These are phyloP conservation scores for Hypotaenidia okinawae DNA, from an alignment of 2,797 vertebrate species.

Conservation along the genomic window DNA sequence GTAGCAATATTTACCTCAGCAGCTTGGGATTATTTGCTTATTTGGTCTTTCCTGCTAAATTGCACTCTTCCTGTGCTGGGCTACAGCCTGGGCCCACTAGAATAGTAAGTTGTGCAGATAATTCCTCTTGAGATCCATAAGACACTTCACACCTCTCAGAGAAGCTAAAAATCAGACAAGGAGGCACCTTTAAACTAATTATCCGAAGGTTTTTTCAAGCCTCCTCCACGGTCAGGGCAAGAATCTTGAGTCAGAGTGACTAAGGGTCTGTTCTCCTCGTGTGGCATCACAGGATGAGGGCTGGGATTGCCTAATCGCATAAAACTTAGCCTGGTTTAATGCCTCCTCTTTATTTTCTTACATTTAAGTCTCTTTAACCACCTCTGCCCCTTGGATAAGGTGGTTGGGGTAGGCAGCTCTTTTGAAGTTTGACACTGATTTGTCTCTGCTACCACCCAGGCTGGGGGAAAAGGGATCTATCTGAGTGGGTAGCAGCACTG, in stretches of 20 bases:
- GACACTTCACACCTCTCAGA: conserved; percentile 40
- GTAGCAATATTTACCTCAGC: background rate
- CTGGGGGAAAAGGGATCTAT: background rate
- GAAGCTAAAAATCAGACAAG: conserved; percentile 18
- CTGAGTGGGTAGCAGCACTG: background rate
- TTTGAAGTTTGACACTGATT: background rate
- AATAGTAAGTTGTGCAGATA: background rate
- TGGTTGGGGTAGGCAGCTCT: background rate
- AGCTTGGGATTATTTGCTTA: conserved; percentile 10
- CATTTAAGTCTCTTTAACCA: background rate
- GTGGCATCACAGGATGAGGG: background rate
- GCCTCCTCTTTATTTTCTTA: background rate
- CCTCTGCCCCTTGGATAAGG: background rate
- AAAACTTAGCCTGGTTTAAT: background rate
- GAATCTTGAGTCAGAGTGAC: background rate
- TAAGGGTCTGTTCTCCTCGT: background rate
- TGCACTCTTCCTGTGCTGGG: background rate
- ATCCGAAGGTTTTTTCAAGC: background rate
- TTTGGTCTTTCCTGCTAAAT: conserved; percentile 17
- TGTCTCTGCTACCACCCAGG: background rate
- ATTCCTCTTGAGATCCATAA: conserved; percentile 31
- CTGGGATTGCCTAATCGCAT: background rate
- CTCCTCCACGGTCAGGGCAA: background rate
- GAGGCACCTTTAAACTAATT: conserved; percentile 40
- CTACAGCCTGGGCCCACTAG: background rate